Conservation (phyloP, 2,888 invertebrate species). For the Eupeodes latifasciatus region DNA sequence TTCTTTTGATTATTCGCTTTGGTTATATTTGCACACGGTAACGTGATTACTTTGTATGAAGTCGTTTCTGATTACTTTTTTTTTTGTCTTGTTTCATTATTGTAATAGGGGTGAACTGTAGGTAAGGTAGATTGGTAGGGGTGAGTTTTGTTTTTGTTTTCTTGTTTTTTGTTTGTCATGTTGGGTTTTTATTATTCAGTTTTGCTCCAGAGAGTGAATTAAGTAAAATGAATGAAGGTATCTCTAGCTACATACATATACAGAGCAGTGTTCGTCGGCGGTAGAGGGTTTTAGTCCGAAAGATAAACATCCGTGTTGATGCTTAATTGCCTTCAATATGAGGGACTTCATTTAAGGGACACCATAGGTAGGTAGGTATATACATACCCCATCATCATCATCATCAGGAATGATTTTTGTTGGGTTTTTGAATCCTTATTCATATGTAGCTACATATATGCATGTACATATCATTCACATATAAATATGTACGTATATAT, state of each 20-base stretch:
- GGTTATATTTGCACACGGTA: conserved; percentile 56
- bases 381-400: too few relatives aligned
- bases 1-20: conserved; percentile 63
- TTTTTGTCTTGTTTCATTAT: background rate
- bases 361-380: background rate
- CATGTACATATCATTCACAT: too few relatives aligned
- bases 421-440: background rate
- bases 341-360: conserved; percentile 41
- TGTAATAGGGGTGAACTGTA: background rate
- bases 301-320: conserved; percentile 75
- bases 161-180: background rate
- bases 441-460: too few relatives aligned
- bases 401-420: background rate
- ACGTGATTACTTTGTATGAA: conserved; percentile 69
- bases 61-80: conserved; percentile 32
- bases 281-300: conserved; percentile 62
- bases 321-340: conserved; percentile 72
- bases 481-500: too few relatives aligned
- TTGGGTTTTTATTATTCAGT: conserved; percentile 47
- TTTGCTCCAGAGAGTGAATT: conserved; percentile 54
- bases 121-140: background rate
- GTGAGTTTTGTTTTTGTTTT: background rate
- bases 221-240: conserved; percentile 58
- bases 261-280: too few relatives aligned
- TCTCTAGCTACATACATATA: too few relatives aligned